Conservation (phyloP, 2,113 vertebrate genomes). For the Tamias sibiricus region DNA sequence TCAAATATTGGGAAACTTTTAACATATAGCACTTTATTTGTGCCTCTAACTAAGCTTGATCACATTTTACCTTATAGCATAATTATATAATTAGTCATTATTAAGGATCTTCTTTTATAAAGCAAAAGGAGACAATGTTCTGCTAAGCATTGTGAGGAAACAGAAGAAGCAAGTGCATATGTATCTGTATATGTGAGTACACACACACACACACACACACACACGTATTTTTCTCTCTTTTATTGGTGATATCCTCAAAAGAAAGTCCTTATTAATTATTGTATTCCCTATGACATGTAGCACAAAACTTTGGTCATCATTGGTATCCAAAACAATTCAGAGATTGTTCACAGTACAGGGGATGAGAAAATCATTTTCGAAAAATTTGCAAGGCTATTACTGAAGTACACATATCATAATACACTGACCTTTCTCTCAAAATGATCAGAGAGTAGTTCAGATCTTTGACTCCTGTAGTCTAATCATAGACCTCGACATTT, state of each 20-base stretch:
- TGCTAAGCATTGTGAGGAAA: background rate
- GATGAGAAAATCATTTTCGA: slow-evolving; percentile 55
- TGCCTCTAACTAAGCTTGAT: background rate
- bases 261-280: background rate
- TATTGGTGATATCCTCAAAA: background rate
- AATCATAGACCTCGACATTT: slow-evolving; percentile 61
- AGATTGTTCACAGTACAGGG: slow-evolving; percentile 1
- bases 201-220: background rate
- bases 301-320: background rate
- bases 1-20: slow-evolving; percentile 13
- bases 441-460: slow-evolving; percentile 56
- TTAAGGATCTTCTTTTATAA: background rate
- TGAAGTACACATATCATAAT: slow-evolving; percentile 30
- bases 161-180: background rate
- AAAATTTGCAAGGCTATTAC: slow-evolving; percentile 54
- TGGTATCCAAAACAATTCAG: background rate
- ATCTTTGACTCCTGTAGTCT: slow-evolving; percentile 58
- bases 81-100: slow-evolving; percentile 31
- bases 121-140: background rate
- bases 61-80: background rate
- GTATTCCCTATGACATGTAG: background rate
- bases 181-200: background rate
- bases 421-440: slow-evolving; percentile 61
- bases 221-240: background rate
- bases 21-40: background rate